Conservation (phyloP, 2,888 invertebrate genomes). For the Yponomeuta plumbellus region DNA sequence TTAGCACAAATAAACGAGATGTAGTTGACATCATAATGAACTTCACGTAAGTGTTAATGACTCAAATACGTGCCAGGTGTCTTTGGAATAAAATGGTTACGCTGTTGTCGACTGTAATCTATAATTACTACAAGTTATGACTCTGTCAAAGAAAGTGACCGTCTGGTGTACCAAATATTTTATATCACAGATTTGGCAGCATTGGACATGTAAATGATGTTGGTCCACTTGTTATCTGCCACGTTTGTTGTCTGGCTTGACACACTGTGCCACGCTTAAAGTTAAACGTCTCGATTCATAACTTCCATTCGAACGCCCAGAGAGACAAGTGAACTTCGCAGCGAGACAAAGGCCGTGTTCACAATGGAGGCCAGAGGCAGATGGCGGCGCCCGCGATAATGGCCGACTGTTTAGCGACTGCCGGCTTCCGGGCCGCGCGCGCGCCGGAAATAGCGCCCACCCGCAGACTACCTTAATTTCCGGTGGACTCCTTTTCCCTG, state of each 20-base stretch:
- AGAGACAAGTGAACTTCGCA: background rate
- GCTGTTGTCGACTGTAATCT: no score
- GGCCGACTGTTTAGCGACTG: constrained; percentile 15
- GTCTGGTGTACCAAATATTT: no score
- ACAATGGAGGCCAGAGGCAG: background rate
- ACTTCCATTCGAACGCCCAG: background rate
- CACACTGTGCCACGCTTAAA: background rate
- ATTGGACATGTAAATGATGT: no score
- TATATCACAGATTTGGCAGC: no score
- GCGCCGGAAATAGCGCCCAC: constrained; percentile 55
- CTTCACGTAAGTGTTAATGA: no score
- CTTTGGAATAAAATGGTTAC: no score
- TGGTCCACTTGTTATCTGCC: no score
- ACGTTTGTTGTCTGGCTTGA: background rate
- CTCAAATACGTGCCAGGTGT: no score
- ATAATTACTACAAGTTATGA: no score
- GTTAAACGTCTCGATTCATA: background rate
- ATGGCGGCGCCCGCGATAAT: constrained; percentile 10
- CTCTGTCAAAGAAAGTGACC: no score
- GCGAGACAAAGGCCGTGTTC: constrained; percentile 4
- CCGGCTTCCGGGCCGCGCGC: constrained; percentile 26
- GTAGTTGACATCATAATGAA: no score
- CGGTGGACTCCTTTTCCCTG: constrained; percentile 48
- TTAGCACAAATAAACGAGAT: no score
- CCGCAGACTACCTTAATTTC: constrained; percentile 69